Evolutionary conservation across 2,888 invertebrate genomes (phyloP), one percentile per base, ranked within the genome.

Genomic region (Lasioglossum figueresi): DNA sequence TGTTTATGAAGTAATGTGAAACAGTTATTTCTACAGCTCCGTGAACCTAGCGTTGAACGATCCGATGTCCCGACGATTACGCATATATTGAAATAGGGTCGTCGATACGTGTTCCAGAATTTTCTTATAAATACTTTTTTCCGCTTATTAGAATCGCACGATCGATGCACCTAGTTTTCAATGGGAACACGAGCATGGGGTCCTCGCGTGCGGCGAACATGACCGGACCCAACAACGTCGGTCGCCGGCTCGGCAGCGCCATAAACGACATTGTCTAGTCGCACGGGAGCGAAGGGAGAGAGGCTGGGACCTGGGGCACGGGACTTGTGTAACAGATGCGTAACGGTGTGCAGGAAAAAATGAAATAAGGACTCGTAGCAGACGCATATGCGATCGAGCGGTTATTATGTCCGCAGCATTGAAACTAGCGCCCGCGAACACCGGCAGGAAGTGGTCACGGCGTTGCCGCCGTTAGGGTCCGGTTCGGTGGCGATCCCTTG

Each of bases 241-340:
- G 31, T 16, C 56, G 76, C n/a, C 72, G 80, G 66, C 71, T 40
- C 56, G 75, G 34, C 66, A 48, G 75, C 31, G 45, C 75, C 72
- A 48, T 52, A 78, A 34, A 78, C 70, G 48, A 56, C 34, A 78
- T 82, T 85, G 85, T 85, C 71, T 77, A 75, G 79, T 66, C 77
- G 86, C 34, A 23, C 76, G 76, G 76, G 84, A 80, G 86, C 82
- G 70, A 82, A 86, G 89, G 82, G 81, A 80, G 74, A 70, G 73
- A 78, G 75, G 72, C 68, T 78, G 71, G 76, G n/a, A 52, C 52
- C 10, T 74, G 68, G 74, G 86, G 82, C 78, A 31, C 83, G 76
- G 83, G 77, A 79, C 79, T 80, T 71, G 84, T 63, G 52, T 52
- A 88, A 89, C 89, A 89, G 89, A 89, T 89, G 89, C 83, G 82